Evolutionary conservation across 2,113 vertebrate species (phyloP).

Genomic region (Scopus umbretta): DNA sequence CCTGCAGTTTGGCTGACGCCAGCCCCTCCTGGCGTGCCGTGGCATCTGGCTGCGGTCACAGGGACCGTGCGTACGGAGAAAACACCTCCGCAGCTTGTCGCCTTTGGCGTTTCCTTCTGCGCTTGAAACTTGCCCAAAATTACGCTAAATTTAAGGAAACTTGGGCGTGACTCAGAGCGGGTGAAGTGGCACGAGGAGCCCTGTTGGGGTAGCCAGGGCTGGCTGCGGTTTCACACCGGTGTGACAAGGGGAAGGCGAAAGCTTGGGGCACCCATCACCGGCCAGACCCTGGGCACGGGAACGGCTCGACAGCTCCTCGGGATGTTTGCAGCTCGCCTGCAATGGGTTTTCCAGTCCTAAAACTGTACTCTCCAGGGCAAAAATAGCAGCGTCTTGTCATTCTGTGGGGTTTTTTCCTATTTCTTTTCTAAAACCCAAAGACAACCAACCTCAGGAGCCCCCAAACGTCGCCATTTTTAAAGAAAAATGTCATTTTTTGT

Average conservation of each 20-base stretch:
- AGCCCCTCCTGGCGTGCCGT: fast-evolving
- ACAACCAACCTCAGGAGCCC: not conserved
- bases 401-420: fast-evolving
- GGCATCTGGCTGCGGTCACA: fast-evolving
- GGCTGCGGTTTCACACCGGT: fast-evolving
- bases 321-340: not conserved
- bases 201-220: not conserved
- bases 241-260: not conserved
- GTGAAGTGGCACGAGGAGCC: fast-evolving
- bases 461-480: fast-evolving
- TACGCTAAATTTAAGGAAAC: not conserved
- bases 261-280: fast-evolving
- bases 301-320: fast-evolving
- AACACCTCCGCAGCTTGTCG: fast-evolving
- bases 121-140: fast-evolving
- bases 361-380: not conserved
- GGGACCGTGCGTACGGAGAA: fast-evolving
- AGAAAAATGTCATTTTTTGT: not conserved
- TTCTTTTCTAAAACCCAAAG: not conserved
- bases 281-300: not conserved
- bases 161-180: fast-evolving
- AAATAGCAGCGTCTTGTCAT: not conserved
- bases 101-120: fast-evolving
- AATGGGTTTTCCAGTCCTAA: not conserved
- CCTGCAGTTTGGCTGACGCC: not conserved